Percentiles rank a stretch among this genome's conserved stretches.
These are phyloP conservation scores for Pomatorhinus ruficollis DNA, from an alignment of 2,113 vertebrate genomes.

Conservation along the genomic window DNA sequence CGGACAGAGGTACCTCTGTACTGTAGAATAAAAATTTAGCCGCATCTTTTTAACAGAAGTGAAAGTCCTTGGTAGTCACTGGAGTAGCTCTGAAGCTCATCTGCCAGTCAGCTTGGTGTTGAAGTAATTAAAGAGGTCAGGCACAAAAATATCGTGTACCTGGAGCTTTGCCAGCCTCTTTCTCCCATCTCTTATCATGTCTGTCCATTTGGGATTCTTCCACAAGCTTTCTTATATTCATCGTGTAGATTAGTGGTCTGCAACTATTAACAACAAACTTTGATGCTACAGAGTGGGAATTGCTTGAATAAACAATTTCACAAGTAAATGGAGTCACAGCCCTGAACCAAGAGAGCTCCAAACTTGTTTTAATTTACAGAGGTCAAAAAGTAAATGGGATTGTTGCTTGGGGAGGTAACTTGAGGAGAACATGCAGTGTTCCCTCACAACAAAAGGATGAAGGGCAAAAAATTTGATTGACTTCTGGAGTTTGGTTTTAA, in stretches of 20 bases:
- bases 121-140: slow-evolving; percentile 58
- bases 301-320: slow-evolving; percentile 64
- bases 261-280: slow-evolving; percentile 67
- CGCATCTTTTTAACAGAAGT: neutral
- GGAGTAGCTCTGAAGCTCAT: slow-evolving; percentile 26
- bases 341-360: slow-evolving; percentile 47
- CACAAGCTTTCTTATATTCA: slow-evolving; percentile 58
- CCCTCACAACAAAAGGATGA: slow-evolving; percentile 4
- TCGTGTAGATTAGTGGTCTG: slow-evolving; percentile 58
- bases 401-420: slow-evolving; percentile 45
- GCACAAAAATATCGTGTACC: slow-evolving; percentile 10
- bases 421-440: slow-evolving; percentile 6
- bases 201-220: slow-evolving; percentile 55
- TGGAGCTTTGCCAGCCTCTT: slow-evolving; percentile 50
- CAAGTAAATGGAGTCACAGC: slow-evolving; percentile 56
- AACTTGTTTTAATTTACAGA: slow-evolving; percentile 66
- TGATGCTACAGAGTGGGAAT: slow-evolving; percentile 66
- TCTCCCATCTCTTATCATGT: slow-evolving; percentile 52
- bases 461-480: slow-evolving; percentile 42
- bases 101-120: slow-evolving; percentile 8
- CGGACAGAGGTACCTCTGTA: accelerated
- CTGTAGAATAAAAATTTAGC: neutral
- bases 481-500: slow-evolving; percentile 27
- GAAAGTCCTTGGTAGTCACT: neutral
- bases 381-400: slow-evolving; percentile 62